phyloP scores from a whole-genome alignment of 2,888 invertebrate species.

The Philereme transversata region DNA sequence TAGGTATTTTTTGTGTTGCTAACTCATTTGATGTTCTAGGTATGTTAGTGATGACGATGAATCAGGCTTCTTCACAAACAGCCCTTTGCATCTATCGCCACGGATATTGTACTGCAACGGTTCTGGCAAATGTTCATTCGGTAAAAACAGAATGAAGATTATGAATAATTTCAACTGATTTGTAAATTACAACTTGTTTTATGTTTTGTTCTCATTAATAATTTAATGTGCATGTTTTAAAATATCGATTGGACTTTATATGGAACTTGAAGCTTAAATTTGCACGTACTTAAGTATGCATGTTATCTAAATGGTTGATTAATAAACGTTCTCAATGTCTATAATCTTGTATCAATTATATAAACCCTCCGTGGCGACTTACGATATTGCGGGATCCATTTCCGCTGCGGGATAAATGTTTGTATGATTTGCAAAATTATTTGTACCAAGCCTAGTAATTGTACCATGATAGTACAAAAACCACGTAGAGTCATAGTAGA shows the following conservation, averaged over 20 bases:
- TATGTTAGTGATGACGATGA: slow-evolving; percentile 48
- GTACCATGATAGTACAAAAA: too few relatives aligned
- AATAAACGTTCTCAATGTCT: neutral
- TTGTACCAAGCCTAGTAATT: too few relatives aligned
- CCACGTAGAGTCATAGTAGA: too few relatives aligned
- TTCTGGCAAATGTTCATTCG: slow-evolving; percentile 55
- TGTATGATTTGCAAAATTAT: too few relatives aligned
- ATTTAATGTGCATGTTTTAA: slow-evolving; percentile 19
- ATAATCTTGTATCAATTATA: neutral
- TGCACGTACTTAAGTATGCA: neutral
- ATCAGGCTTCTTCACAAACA: slow-evolving; percentile 61
- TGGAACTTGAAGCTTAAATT: neutral
- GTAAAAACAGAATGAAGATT: slow-evolving; percentile 45
- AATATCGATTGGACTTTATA: slow-evolving; percentile 9
- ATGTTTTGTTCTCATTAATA: slow-evolving; percentile 30
- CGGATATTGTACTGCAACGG: slow-evolving; percentile 57
- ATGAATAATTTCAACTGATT: slow-evolving; percentile 41
- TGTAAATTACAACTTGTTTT: slow-evolving; percentile 36
- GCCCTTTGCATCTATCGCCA: slow-evolving; percentile 40
- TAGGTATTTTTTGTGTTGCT: neutral
- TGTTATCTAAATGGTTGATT: neutral
- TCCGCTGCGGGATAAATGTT: too few relatives aligned
- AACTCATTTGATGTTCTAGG: slow-evolving; percentile 49
- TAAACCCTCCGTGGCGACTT: too few relatives aligned
- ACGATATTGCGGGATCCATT: too few relatives aligned